A percentile compares a stretch with the other conserved stretches of the same genome.
Conservation (phyloP, 2,113 vertebrate species). For the Ciconia boyciana region DNA sequence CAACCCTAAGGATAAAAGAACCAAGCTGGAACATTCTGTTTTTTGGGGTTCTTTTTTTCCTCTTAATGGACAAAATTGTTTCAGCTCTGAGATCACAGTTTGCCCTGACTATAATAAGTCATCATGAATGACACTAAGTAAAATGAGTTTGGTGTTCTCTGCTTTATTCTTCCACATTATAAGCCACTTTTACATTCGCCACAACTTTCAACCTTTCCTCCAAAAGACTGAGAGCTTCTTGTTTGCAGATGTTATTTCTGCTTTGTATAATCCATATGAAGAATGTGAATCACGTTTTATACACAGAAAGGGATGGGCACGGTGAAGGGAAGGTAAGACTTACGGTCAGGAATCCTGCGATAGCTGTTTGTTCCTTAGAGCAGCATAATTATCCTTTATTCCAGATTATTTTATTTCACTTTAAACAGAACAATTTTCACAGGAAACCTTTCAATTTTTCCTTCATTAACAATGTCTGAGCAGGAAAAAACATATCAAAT, state of each 20-base stretch:
- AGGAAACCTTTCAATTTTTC: neutral
- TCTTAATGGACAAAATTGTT: slow-evolving; percentile 72
- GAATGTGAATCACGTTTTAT: neutral
- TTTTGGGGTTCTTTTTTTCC: neutral
- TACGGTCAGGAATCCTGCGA: neutral
- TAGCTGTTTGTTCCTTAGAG: neutral
- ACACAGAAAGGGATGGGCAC: neutral
- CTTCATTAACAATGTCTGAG: neutral
- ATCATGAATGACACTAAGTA: slow-evolving; percentile 64
- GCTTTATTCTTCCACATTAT: slow-evolving; percentile 57
- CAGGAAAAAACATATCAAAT: neutral
- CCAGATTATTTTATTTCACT: neutral
- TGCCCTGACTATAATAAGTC: slow-evolving; percentile 62
- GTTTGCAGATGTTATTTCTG: slow-evolving; percentile 39
- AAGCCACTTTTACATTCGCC: slow-evolving; percentile 56
- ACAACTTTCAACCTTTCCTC: slow-evolving; percentile 55
- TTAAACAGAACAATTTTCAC: neutral
- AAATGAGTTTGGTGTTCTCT: slow-evolving; percentile 69
- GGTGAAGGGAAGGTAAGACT: neutral
- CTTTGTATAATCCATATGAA: slow-evolving; percentile 9
- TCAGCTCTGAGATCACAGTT: slow-evolving; percentile 64
- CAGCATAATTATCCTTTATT: neutral
- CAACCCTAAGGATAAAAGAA: slow-evolving; percentile 75
- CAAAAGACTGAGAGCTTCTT: slow-evolving; percentile 40
- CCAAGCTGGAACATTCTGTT: slow-evolving; percentile 67